A percentile compares a stretch with the other conserved stretches of the same genome.
These are phyloP conservation scores for Nannobrachium achirus DNA, from an alignment of 2,113 vertebrate genomes.

Conservation along the genomic window DNA sequence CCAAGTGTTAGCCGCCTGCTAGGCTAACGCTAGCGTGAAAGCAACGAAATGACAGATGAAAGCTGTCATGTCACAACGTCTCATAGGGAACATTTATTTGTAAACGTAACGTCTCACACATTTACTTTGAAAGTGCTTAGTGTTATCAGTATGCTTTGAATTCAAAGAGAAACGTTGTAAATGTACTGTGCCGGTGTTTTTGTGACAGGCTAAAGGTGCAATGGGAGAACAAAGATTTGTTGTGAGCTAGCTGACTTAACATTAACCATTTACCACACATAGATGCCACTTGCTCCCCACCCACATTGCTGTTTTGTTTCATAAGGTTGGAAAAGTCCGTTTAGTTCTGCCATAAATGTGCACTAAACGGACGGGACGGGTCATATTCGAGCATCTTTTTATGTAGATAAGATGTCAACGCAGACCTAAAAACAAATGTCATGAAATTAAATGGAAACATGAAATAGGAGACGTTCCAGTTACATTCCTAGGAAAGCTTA, in stretches of 20 bases:
- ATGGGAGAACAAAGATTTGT: constrained; percentile 73
- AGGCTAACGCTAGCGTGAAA: constrained; percentile 57
- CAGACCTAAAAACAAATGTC: background rate
- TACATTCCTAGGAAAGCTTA: too few species aligned
- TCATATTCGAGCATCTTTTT: background rate
- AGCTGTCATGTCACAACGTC: constrained; percentile 61
- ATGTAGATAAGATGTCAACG: constrained; percentile 28
- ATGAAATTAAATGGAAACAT: too few species aligned
- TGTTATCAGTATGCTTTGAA: background rate
- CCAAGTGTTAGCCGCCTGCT: constrained; percentile 29
- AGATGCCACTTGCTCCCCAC: background rate
- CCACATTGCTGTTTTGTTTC: background rate
- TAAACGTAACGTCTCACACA: background rate
- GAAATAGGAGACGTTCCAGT: too few species aligned
- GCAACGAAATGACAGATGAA: constrained; percentile 60
- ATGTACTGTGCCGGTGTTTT: constrained; percentile 51
- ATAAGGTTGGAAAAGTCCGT: too few species aligned
- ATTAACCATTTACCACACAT: constrained; percentile 9
- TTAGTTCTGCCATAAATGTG: background rate
- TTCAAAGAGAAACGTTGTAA: background rate
- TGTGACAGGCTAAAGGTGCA: constrained; percentile 40
- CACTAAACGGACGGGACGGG: background rate
- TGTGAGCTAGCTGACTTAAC: constrained; percentile 49
- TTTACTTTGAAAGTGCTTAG: background rate
- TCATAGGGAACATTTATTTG: background rate